Evolutionary conservation across 2,888 invertebrate species (phyloP), one percentile per base, ranked within the genome.

Genomic region (Priocnemis perturbator): DNA sequence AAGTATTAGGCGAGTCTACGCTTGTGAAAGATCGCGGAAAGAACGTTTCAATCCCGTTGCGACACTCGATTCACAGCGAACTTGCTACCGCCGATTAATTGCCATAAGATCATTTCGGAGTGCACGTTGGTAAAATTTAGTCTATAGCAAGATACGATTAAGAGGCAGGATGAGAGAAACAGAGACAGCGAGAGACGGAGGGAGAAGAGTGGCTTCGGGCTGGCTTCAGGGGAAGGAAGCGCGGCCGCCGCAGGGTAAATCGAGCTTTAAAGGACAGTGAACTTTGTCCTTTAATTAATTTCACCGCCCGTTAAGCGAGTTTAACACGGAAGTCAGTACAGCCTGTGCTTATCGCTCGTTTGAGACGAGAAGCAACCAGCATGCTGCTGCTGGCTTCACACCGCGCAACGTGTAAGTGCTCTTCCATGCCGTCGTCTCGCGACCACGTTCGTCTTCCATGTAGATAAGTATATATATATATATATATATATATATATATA

Each of bases 41-140:
- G 26, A 26, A 5, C 5, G 3, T 26, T 26, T 2, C 3, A 26
- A 5, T 37, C 37, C 7, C 37, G 11, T 37, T 9, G 37, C 37
- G 37, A 37, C 37, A 37, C 37, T 37, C 37, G 26, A 19, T 26
- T 15, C 5, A 26, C 1, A 7, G 26, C 9, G 55, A 50, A 30
- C 50, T 48, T 30, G 53, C 62, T 60, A 81, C 67, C 78, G 81
- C 80, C 85, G 82, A 83, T 79, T 73, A 76, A 85, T 85, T 86
- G 86, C 85, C 85, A 86, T 83, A 83, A 73, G 76, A 75, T 75
- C 45, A 53, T 57, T 44, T 23, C 17, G 20, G 37, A 57, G 64
- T 37, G 61, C n/a, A 21, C 62, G 20, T 50, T 20, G 61, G 19
- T 64, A 68, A 69, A 71, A 50, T 37, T 37, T 37, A 37, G 37